Percentiles rank a stretch among this genome's conserved stretches.
Evolutionary conservation across 2,888 invertebrate genomes (phyloP).

Genomic region (Petrolisthes cinctipes): DNA sequence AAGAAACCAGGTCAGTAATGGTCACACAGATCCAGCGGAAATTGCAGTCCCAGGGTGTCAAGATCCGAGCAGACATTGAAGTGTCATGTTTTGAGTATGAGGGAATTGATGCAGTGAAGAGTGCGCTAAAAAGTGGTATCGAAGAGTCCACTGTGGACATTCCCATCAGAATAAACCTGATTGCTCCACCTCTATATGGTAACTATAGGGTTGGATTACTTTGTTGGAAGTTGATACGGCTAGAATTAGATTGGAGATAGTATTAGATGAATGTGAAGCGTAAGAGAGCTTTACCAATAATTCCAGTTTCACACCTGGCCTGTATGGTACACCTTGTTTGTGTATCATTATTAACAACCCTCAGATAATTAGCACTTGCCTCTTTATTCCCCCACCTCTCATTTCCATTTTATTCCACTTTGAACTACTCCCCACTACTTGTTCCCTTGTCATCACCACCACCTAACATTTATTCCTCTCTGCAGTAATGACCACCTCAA

Average conservation of each 20-base stretch:
- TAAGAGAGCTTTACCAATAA: too few species aligned
- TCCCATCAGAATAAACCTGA: slow-evolving; percentile 98
- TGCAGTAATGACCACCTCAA: slow-evolving; percentile 94
- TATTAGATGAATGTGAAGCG: too few species aligned
- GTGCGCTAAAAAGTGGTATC: slow-evolving; percentile 87
- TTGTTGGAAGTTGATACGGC: too few species aligned
- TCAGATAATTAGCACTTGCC: not conserved
- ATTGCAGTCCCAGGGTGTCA: slow-evolving; percentile 82
- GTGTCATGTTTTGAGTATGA: slow-evolving; percentile 94
- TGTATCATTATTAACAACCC: not conserved
- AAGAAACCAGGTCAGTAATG: slow-evolving; percentile 90
- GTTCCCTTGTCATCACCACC: not conserved
- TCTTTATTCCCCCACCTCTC: not conserved
- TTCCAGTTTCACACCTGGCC: too few species aligned
- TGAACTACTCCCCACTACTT: not conserved
- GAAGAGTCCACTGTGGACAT: slow-evolving; percentile 90
- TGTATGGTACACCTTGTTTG: not conserved
- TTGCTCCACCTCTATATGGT: slow-evolving; percentile 97
- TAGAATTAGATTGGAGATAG: too few species aligned
- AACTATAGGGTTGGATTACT: slow-evolving; percentile 65
- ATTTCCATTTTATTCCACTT: too few species aligned
- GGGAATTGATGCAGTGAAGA: slow-evolving; percentile 97
- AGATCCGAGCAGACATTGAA: slow-evolving; percentile 92
- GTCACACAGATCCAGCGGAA: slow-evolving; percentile 91
- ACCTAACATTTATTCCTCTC: not conserved